Evolutionary conservation across 2,888 invertebrate species (phyloP), one percentile per base, ranked within the genome.

Genomic region (Galeopsomyia nigrocyanea): DNA sequence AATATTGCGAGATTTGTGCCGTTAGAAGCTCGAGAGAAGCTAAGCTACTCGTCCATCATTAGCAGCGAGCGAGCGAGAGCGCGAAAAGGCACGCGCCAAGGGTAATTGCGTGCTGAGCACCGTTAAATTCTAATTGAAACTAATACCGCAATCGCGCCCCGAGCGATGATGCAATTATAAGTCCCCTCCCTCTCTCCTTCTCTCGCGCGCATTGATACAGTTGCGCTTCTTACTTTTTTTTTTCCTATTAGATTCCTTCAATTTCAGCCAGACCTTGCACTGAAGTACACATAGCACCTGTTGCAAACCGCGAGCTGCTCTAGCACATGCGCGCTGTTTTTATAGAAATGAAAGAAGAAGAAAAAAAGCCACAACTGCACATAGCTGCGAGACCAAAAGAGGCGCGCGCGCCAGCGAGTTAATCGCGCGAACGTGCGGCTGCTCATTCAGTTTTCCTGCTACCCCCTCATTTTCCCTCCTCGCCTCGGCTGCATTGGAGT

Each of bases 101-200:
- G 68, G 73, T 73, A 69, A 73, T 73, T 69, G 69, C 64, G 31
- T 39, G 46, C 58, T n/a, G 55, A 46, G 68, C 19, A 70, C 73
- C 70, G 73, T 74, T 74, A 67, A 62, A 66, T 70, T 74, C 62
- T 74, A 74, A 74, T 74, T 74, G 69, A 74, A 74, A 70, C 62
- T 57, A 70, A 62, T 66, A 55, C 66, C 57, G 66, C 65, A 53
- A 17, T 22, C n/a, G 46, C 51, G 66, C 51, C 65, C 57, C 57
- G 73, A 50, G 69, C 60, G 39, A 22, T 5, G 26, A 26, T 50
- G 69, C 61, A 68, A 68, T 62, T 55, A 62, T 5, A 5, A 68
- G 56, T 56, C 68, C n/a, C n/a, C n/a, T n/a, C 62, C 17, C 39
- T 7, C 26, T 7, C 57, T 3, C 57, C 19, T n/a, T 1, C 19